Evolutionary conservation across 2,797 vertebrate species (phyloP).

Genomic region (Clarias laeviceps): DNA sequence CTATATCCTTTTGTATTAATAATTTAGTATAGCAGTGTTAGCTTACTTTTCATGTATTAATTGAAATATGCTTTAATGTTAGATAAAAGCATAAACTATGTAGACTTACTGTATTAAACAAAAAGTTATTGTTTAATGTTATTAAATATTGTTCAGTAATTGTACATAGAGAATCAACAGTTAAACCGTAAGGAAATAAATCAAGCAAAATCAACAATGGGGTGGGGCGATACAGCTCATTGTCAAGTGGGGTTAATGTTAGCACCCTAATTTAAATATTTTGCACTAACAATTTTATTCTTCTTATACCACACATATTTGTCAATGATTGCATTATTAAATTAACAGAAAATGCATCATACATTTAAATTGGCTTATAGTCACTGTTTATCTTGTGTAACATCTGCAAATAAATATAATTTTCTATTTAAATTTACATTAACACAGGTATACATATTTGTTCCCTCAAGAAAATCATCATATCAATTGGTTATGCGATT

Average conservation of each 20-base stretch:
- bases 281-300: not conserved
- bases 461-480: not conserved
- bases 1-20: not conserved
- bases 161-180: too few relatives aligned
- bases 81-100: not conserved
- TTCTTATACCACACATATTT: not conserved
- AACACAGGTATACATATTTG: not conserved
- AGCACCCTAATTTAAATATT: not conserved
- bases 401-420: not conserved
- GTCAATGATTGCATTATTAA: not conserved
- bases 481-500: not conserved
- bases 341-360: not conserved
- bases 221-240: not conserved
- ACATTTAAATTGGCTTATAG: not conserved
- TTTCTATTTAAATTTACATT: not conserved
- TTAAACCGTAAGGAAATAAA: not conserved
- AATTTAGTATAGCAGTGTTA: not conserved
- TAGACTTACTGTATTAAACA: too few relatives aligned
- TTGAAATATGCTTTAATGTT: not conserved
- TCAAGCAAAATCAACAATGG: not conserved
- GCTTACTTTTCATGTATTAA: not conserved
- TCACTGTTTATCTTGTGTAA: not conserved
- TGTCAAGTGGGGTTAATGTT: not conserved
- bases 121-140: not conserved
- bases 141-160: not conserved